Evolutionary conservation across 2,113 vertebrate genomes (phyloP).

Genomic region (Labeo catla): DNA sequence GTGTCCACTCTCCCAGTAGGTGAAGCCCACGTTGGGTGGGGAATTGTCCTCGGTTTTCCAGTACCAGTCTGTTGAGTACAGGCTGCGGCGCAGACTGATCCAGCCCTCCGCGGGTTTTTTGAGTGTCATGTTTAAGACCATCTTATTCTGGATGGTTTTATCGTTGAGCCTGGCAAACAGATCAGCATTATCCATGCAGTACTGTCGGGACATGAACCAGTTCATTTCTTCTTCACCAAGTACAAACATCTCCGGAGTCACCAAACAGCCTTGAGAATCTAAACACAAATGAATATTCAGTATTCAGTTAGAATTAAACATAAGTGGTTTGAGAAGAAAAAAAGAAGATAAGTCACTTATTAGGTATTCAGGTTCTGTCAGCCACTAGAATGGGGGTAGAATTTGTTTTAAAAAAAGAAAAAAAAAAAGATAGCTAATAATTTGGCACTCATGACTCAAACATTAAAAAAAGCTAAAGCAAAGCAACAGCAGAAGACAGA

Average conservation of each 20-base stretch:
- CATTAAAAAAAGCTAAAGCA: not conserved
- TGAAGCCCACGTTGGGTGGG: not conserved
- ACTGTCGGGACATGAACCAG: conserved; percentile 62
- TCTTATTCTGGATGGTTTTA: accelerated
- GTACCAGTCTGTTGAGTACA: conserved; percentile 66
- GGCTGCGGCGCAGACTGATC: conserved; percentile 70
- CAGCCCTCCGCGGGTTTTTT: conserved; percentile 34
- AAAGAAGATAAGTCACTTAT: too few species aligned
- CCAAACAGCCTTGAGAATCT: conserved; percentile 65
- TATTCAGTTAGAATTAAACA: not conserved
- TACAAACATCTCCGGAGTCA: conserved; percentile 13
- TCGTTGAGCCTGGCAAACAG: conserved; percentile 56
- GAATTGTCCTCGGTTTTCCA: conserved; percentile 51
- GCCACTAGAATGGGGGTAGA: too few species aligned
- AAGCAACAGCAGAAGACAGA: not conserved
- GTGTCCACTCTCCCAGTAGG: conserved; percentile 61
- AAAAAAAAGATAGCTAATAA: too few species aligned
- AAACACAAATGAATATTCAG: conserved; percentile 9
- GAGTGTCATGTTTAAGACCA: not conserved
- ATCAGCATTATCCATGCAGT: not conserved
- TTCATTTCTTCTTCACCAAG: not conserved
- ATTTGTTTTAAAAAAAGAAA: too few species aligned
- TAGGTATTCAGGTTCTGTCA: too few species aligned
- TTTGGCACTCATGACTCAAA: not conserved
- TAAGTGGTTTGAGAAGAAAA: not conserved